phyloP scores from a whole-genome alignment of 2,888 invertebrate species.

The Melinaea menophilus region DNA sequence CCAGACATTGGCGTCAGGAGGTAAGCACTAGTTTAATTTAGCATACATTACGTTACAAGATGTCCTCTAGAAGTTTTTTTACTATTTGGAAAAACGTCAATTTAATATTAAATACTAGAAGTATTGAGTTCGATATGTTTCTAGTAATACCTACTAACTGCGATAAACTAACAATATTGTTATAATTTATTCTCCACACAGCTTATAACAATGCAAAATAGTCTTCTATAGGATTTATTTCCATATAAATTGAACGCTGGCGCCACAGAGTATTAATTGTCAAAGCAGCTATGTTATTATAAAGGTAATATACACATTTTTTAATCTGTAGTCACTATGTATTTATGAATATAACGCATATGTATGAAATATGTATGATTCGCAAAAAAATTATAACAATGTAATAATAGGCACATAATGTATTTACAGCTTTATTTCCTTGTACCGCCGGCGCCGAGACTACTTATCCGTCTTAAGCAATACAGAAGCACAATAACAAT shows the following conservation, averaged over 20 bases:
- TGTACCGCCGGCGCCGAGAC: not conserved
- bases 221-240: constrained; percentile 17
- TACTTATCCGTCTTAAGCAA: not conserved
- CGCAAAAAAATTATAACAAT: not conserved
- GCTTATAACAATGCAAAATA: constrained; percentile 8
- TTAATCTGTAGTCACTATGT: too few relatives aligned
- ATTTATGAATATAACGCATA: too few relatives aligned
- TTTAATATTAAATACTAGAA: too few relatives aligned
- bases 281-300: too few relatives aligned
- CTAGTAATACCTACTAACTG: too few relatives aligned
- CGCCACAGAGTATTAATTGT: constrained; percentile 9
- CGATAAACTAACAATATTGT: too few relatives aligned
- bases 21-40: not conserved
- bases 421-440: not conserved
- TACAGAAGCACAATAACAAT: not conserved
- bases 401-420: constrained; percentile 1
- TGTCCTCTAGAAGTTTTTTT: too few relatives aligned
- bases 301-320: too few relatives aligned
- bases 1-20: not conserved
- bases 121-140: too few relatives aligned
- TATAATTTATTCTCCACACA: not conserved
- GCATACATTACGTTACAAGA: not conserved
- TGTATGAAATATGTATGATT: too few relatives aligned
- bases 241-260: constrained; percentile 17
- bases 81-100: too few relatives aligned